Base-by-base conservation (phyloP, 1,140 invertebrate species). In the Solenopsis invicta region DNA sequence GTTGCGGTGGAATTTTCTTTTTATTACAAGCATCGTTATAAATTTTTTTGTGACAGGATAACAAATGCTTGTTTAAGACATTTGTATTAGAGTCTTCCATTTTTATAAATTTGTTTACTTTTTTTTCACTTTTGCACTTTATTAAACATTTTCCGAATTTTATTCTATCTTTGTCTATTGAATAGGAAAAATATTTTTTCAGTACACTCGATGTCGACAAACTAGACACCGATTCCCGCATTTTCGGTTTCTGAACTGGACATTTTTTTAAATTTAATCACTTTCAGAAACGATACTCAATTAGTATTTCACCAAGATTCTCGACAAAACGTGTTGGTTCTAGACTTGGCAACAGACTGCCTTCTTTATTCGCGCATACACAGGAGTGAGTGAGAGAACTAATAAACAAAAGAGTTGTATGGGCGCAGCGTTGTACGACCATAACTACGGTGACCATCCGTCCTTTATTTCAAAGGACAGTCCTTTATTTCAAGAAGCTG, bases 51-150 rank as follows among this genome's bases (percentile, higher is more conserved):
- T 66, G 62, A 72, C 21, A 72, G 5, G 16, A 16, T 6, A n/a
- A n/a, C n/a, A 72, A 52, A 72, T 72, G 69, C n/a, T 72, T 72
- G 34, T 52, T 72, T 54, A 72, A 52, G 12, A 9, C 48, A 72
- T 90, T 77, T 59, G 71, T 41, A 88, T 92, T 18, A 72, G 10
- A 48, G 69, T 50, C 45, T 66, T 92, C 29, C 81, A 93, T 80
- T 92, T 89, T 52, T 29, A 72, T 52, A 71, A 21, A 29, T 24
- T 72, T 72, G 52, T 52, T 72, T 29, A 71, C 18, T n/a, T 34
- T 34, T n/a, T 72, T 72, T 72, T 72, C 16, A 52, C 45, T 72
- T 66, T 66, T 18, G 34, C 34, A 66, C n/a, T n/a, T n/a, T 41
- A 66, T 66, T 41, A 66, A 66, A n/a, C 34, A 66, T 66, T 66